Evolutionary conservation across 2,888 invertebrate species (phyloP), one percentile per base, ranked within the genome.

Genomic region (Baronia brevicornis): DNA sequence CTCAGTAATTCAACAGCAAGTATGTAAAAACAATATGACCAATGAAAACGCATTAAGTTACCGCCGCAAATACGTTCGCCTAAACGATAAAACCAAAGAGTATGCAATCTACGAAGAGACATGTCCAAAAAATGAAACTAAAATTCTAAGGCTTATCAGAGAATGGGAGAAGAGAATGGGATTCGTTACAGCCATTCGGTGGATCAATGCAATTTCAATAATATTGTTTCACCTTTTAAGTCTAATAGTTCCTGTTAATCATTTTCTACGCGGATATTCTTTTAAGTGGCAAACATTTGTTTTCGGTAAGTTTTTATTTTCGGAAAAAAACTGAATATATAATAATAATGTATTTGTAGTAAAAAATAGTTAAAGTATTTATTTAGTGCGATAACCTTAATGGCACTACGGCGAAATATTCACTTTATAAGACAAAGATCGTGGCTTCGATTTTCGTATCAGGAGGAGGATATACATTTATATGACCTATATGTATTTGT

Each of bases 101-200:
- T 14, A 26, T 2, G 22, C 10, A 12, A 31, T 49, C 2, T 75
- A 75, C 39, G 64, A 70, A 5, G 45, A 60, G 38, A 51, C 59
- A 6, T 32, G 62, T 22, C 49, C 60, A 8, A 52, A 47, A 18
- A 46, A 48, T 6, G 72, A 78, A n/a, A 48, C 60, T 0, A 47
- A 43, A 13, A 64, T 61, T 19, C 36, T 79, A 12, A 42, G 44
- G 4, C 59, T 50, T 0, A 19, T 75, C 6, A 52, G 75, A 32
- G 42, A 48, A 30, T 73, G 65, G 71, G 84, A 80, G 44, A 78
- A 65, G 42, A 42, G 39, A 3, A 46, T 74, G 36, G 80, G 86
- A 2, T 88, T 89, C 36, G 52, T 85, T 21, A 88, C 89, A 2
- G 87, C 89, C 0, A 69, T 90, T n/a, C 87, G 88, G 47, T 91